These are phyloP conservation scores for Manacus vitellinus DNA, from an alignment of 2,113 vertebrate genomes.

Conservation along the genomic window DNA sequence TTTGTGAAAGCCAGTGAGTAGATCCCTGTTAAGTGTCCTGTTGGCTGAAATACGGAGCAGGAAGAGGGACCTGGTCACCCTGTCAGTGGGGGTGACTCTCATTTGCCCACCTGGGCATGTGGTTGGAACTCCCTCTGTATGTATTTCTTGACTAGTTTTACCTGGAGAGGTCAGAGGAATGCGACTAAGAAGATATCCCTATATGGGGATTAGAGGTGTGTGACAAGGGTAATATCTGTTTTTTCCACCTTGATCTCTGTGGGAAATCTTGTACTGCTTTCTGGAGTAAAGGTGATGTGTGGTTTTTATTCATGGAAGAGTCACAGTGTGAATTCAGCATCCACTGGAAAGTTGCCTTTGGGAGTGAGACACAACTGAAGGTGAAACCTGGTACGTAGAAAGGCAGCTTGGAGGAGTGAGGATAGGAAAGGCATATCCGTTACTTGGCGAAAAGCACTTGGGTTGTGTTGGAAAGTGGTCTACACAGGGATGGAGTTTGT, in stretches of 20 bases:
- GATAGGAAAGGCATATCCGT: too few species aligned
- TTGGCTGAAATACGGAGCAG: too few species aligned
- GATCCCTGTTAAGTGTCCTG: neutral
- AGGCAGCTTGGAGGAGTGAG: neutral
- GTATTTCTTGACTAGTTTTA: neutral
- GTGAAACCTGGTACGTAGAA: neutral
- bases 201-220: too few species aligned
- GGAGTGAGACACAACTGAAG: neutral
- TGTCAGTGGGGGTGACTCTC: neutral
- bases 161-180: neutral
- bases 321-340: neutral
- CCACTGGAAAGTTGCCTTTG: neutral
- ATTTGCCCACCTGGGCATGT: neutral
- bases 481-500: neutral
- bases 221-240: neutral
- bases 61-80: neutral
- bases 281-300: neutral
- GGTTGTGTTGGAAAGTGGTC: neutral
- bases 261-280: neutral
- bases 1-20: neutral
- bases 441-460: neutral
- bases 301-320: too few species aligned
- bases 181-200: too few species aligned
- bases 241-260: too few species aligned
- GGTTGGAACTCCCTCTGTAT: neutral